These are phyloP conservation scores for Campaea margaritaria DNA, from an alignment of 2,888 invertebrate species.

Conservation along the genomic window DNA sequence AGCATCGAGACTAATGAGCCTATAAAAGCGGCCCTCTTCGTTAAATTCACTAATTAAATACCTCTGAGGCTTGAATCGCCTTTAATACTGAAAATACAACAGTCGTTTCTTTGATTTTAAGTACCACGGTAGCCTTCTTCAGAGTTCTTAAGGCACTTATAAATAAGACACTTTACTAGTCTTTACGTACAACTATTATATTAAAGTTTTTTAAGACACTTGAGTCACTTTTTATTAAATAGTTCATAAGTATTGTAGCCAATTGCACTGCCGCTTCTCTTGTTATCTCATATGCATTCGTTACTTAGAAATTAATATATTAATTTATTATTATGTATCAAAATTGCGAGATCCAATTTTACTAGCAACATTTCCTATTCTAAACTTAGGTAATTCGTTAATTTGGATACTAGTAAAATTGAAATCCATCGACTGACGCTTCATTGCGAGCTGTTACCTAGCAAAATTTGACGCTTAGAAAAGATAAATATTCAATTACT, in stretches of 20 bases:
- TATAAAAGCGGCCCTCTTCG: constrained; percentile 27
- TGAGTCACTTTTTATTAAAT: constrained; percentile 38
- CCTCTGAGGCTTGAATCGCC: constrained; percentile 40
- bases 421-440: constrained; percentile 62
- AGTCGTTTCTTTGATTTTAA: constrained; percentile 59
- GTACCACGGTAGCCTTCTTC: constrained; percentile 50
- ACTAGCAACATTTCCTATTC: constrained; percentile 52
- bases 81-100: constrained; percentile 65
- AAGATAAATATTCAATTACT: background rate
- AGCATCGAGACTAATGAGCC: constrained; percentile 30
- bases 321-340: constrained; percentile 76
- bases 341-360: constrained; percentile 66
- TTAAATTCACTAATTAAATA: constrained; percentile 41
- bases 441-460: constrained; percentile 40
- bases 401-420: constrained; percentile 66
- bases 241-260: constrained; percentile 39
- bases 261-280: constrained; percentile 51
- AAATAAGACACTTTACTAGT: constrained; percentile 62
- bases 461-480: constrained; percentile 10
- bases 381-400: constrained; percentile 40
- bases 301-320: constrained; percentile 72
- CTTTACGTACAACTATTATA: constrained; percentile 42
- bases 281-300: constrained; percentile 70
- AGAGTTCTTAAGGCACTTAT: constrained; percentile 62
- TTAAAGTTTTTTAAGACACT: constrained; percentile 31